These are phyloP conservation scores for Saguinus midas DNA, from an alignment of 2,113 vertebrate species.

Conservation along the genomic window DNA sequence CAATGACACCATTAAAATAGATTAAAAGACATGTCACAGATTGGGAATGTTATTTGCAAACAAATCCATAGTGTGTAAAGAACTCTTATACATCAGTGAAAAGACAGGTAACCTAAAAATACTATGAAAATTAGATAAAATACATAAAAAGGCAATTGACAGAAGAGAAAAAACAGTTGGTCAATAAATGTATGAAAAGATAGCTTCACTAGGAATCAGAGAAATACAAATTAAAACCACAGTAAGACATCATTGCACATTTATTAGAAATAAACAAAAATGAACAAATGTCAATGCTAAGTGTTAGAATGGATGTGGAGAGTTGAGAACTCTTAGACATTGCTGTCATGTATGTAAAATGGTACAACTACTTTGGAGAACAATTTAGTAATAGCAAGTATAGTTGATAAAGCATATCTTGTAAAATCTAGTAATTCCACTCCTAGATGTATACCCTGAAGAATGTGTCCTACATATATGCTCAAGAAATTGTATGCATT, in stretches of 20 bases:
- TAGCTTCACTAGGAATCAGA: neutral
- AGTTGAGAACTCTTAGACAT: neutral
- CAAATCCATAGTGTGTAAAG: neutral
- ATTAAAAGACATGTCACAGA: neutral
- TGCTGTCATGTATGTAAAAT: too few species aligned
- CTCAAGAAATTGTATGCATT: neutral
- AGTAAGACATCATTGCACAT: too few species aligned
- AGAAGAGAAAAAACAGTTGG: neutral
- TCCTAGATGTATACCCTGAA: neutral
- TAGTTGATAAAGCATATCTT: too few species aligned
- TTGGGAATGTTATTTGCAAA: neutral
- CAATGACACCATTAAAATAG: neutral
- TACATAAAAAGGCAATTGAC: neutral
- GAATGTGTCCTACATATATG: neutral
- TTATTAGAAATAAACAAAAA: neutral
- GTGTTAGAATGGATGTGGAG: neutral
- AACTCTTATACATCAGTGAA: neutral
- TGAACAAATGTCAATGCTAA: neutral
- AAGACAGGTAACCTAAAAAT: neutral
- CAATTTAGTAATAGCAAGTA: too few species aligned
- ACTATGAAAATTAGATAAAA: neutral
- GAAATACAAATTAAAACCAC: neutral
- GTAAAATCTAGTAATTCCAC: too few species aligned
- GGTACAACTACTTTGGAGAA: too few species aligned
- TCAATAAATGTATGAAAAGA: neutral